Percentiles rank a stretch among this genome's conserved stretches.
Evolutionary conservation across 2,113 vertebrate genomes (phyloP).

Genomic region (Indicator indicator): DNA sequence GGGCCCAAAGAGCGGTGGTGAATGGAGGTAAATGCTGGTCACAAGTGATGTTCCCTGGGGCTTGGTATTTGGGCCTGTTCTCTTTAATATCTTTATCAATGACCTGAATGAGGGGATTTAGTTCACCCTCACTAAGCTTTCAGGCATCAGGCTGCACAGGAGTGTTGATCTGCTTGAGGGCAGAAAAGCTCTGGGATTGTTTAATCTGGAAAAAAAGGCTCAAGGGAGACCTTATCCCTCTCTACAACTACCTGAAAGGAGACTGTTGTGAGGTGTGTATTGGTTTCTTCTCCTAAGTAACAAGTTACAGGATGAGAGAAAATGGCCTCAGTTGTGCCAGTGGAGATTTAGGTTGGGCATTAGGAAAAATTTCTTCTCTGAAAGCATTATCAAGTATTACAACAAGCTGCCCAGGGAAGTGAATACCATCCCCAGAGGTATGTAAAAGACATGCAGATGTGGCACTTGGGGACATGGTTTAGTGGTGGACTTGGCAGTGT

Average conservation of each 20-base stretch:
- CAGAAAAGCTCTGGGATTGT: background rate
- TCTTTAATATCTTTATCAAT: background rate
- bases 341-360: background rate
- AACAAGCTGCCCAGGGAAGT: background rate
- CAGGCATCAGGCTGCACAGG: too few relatives aligned
- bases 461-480: background rate
- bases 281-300: background rate
- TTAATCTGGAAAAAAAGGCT: background rate
- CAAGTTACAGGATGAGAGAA: background rate
- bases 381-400: background rate
- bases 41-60: background rate
- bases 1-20: background rate
- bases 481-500: background rate
- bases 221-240: background rate
- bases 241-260: background rate
- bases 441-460: background rate
- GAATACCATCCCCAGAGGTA: background rate
- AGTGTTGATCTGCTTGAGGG: too few relatives aligned
- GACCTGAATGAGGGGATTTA: rapidly evolving
- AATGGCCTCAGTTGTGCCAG: background rate
- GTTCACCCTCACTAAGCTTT: background rate
- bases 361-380: background rate
- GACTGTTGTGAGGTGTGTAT: background rate
- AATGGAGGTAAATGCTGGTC: background rate
- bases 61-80: background rate